Conservation (phyloP, 2,888 invertebrate genomes). For the Physocephala rufipes region DNA sequence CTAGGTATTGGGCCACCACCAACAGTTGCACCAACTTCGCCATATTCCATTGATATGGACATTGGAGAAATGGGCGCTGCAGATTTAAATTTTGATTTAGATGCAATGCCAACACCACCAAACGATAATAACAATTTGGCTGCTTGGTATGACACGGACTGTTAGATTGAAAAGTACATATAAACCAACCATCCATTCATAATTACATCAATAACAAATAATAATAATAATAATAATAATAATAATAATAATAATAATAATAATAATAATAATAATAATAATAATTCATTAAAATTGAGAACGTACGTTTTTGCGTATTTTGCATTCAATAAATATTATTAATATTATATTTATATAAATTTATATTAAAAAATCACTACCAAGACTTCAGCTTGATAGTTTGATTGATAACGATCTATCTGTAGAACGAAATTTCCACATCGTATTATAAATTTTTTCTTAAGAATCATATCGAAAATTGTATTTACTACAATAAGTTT, state of each 20-base stretch:
- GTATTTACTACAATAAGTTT: neutral
- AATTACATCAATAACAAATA: too few species aligned
- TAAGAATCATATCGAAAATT: conserved; percentile 1
- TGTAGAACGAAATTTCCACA: too few species aligned
- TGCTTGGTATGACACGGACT: conserved; percentile 98
- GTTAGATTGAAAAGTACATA: conserved; percentile 68
- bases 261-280: conserved; percentile 7
- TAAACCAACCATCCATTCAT: neutral
- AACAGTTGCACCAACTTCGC: conserved; percentile 65
- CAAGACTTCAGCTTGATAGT: too few species aligned
- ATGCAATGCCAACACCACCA: conserved; percentile 81
- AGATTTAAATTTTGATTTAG: conserved; percentile 81
- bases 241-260: conserved; percentile 2
- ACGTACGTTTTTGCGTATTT: neutral
- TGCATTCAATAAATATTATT: neutral
- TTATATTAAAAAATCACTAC: neutral
- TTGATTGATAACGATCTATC: too few species aligned
- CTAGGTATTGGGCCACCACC: conserved; percentile 62
- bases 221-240: too few species aligned
- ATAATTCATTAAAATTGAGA: conserved; percentile 32
- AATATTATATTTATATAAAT: conserved; percentile 27
- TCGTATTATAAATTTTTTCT: too few species aligned
- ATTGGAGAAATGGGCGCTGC: conserved; percentile 79
- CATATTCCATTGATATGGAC: conserved; percentile 90
- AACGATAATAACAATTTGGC: conserved; percentile 92